These are phyloP conservation scores for Mungos mungo DNA, from an alignment of 2,113 vertebrate genomes.

Conservation along the genomic window DNA sequence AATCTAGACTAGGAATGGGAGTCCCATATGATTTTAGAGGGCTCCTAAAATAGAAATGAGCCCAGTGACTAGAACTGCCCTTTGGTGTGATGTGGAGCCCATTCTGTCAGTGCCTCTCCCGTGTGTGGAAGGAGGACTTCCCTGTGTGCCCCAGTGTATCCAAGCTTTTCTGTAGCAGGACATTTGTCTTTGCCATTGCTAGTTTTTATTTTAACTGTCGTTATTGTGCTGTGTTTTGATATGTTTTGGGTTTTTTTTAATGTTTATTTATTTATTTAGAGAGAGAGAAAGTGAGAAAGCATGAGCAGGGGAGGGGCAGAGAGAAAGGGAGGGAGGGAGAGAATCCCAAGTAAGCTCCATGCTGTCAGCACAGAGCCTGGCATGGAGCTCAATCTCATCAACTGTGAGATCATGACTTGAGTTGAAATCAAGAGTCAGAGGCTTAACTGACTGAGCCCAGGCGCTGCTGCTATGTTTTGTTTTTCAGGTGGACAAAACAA, in stretches of 20 bases:
- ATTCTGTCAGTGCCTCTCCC: neutral
- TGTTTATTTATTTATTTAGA: too few species aligned
- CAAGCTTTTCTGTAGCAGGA: neutral
- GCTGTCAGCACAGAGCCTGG: too few species aligned
- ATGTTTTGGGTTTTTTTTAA: too few species aligned
- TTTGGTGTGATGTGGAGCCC: neutral
- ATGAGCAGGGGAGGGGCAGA: too few species aligned
- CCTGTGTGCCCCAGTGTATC: neutral
- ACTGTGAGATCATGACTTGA: too few species aligned
- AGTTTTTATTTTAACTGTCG: neutral
- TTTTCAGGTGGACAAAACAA: conserved; percentile 37
- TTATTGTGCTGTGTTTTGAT: neutral
- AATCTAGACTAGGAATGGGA: neutral
- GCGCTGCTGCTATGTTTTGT: neutral
- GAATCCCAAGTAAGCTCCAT: too few species aligned
- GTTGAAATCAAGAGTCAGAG: too few species aligned
- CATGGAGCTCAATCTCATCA: too few species aligned
- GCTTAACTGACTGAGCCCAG: too few species aligned
- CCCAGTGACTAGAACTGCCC: neutral
- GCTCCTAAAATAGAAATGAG: neutral
- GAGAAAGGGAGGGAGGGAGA: too few species aligned
- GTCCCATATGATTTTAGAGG: neutral
- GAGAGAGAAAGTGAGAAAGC: too few species aligned
- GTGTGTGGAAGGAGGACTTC: neutral
- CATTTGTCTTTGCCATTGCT: conserved; percentile 11